These are phyloP conservation scores for Lonchura striata DNA, from an alignment of 2,113 vertebrate species.

Conservation along the genomic window DNA sequence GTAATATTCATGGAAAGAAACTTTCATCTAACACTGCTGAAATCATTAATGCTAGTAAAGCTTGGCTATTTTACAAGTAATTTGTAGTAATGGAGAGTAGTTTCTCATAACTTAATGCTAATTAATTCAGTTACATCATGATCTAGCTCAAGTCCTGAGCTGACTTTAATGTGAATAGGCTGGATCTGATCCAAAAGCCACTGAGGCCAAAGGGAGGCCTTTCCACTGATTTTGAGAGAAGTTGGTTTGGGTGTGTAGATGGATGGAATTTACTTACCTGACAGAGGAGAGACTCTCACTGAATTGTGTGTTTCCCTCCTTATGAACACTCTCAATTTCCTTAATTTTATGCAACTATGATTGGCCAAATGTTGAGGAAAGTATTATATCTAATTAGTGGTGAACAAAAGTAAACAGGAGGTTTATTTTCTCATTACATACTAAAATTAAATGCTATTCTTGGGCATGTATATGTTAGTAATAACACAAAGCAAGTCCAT, in stretches of 20 bases:
- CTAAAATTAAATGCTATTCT: conserved; percentile 14
- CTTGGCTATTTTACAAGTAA: conserved; percentile 59
- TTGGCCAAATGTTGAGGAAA: conserved; percentile 30
- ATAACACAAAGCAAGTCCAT: neutral
- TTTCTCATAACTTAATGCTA: conserved; percentile 70
- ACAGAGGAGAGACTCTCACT: neutral
- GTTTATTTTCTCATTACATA: conserved; percentile 36
- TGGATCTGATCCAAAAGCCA: conserved; percentile 23
- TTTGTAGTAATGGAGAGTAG: conserved; percentile 64
- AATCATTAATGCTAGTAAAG: conserved; percentile 20
- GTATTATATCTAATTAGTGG: conserved; percentile 55
- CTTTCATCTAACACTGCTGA: neutral
- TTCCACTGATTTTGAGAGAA: conserved; percentile 15
- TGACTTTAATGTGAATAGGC: conserved; percentile 35
- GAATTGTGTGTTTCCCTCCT: neutral
- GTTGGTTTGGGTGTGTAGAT: neutral
- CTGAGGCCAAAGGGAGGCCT: neutral
- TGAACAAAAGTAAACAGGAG: conserved; percentile 43
- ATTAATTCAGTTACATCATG: conserved; percentile 69
- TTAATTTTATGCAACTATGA: conserved; percentile 63
- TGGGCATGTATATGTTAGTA: neutral
- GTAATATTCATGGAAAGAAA: neutral
- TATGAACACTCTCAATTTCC: conserved; percentile 25
- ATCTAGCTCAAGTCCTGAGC: conserved; percentile 36
- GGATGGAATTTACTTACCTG: conserved; percentile 2